These are phyloP conservation scores for Nycticebus coucang DNA, from an alignment of 2,113 vertebrate species.

Conservation along the genomic window DNA sequence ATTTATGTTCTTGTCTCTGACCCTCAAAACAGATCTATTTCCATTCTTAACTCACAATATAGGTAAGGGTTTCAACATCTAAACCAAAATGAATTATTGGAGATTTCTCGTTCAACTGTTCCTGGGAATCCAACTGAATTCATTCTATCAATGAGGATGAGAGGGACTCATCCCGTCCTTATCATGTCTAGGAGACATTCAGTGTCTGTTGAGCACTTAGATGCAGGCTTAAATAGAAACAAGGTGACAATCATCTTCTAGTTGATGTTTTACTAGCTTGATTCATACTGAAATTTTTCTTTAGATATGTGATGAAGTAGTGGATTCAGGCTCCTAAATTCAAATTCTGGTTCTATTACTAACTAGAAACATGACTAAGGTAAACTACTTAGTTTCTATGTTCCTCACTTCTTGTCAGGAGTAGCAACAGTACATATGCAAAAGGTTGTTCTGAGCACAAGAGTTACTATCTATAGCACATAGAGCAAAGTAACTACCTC, in stretches of 20 bases:
- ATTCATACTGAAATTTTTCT: neutral
- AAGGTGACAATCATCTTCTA: neutral
- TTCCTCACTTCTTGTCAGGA: neutral
- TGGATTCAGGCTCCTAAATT: neutral
- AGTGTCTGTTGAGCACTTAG: neutral
- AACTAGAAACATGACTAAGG: neutral
- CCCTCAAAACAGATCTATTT: neutral
- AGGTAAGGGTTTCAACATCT: neutral
- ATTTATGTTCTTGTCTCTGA: neutral
- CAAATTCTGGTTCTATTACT: neutral
- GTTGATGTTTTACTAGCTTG: neutral
- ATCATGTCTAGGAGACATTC: neutral
- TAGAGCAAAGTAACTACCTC: neutral
- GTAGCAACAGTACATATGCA: neutral
- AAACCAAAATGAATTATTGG: conserved; percentile 33
- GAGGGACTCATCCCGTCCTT: neutral
- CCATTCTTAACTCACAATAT: neutral
- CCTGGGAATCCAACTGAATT: neutral
- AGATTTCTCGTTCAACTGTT: neutral
- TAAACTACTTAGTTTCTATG: neutral
- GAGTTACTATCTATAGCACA: neutral
- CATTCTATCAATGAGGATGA: neutral
- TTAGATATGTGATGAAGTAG: neutral
- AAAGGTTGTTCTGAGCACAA: neutral
- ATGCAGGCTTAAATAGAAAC: neutral